phyloP scores from a whole-genome alignment of 92 coral and sea anemone genomes.

The Phenganax marumi region DNA sequence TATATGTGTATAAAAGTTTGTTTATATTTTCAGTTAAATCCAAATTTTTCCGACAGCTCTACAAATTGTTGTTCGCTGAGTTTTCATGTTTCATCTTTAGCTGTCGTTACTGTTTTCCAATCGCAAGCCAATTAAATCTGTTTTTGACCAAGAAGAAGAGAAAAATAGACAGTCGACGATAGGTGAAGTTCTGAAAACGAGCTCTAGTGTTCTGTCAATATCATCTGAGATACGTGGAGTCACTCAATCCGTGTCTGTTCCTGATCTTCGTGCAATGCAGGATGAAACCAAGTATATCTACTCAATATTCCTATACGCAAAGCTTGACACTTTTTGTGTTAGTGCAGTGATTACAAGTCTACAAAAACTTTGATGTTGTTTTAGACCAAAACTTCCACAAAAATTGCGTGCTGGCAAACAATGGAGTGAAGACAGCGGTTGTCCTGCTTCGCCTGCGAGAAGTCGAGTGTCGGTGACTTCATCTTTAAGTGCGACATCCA shows the following conservation, averaged over 20 bases:
- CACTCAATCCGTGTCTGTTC: constrained; percentile 33
- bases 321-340: no score
- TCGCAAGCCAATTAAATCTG: constrained; percentile 22
- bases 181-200: not conserved
- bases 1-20: not conserved
- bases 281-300: constrained; percentile 22
- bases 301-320: no score
- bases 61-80: not conserved
- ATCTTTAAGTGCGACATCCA: constrained; percentile 19
- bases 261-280: constrained; percentile 37
- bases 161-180: constrained; percentile 17
- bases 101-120: constrained; percentile 6
- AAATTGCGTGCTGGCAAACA: constrained; percentile 22
- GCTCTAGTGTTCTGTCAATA: constrained; percentile 33
- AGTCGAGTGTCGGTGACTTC: constrained; percentile 27
- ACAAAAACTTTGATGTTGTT: not conserved
- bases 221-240: constrained; percentile 8
- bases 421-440: constrained; percentile 22
- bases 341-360: not conserved
- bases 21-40: not conserved
- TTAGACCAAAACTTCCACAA: constrained; percentile 37
- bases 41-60: not conserved
- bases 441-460: constrained; percentile 18
- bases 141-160: constrained; percentile 17
- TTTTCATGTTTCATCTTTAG: not conserved